Conservation (phyloP, 2,113 vertebrate species). For the Falcunculus frontatus region DNA sequence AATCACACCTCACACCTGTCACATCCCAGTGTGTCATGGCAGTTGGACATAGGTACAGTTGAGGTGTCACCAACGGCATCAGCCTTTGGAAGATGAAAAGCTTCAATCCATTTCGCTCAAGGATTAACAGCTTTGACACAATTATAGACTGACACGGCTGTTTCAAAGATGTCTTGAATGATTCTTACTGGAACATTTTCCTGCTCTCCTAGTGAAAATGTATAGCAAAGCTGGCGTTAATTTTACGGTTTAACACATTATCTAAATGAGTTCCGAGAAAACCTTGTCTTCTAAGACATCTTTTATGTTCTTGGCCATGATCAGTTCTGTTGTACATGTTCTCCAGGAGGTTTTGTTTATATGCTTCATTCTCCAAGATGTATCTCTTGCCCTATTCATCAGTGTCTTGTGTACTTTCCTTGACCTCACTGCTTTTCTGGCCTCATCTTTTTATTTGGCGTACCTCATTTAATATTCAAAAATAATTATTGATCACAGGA, state of each 20-base stretch:
- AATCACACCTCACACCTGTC: not conserved
- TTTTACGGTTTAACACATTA: not conserved
- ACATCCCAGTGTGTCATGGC: not conserved
- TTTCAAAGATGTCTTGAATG: not conserved
- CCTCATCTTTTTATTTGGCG: not conserved
- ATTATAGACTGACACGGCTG: not conserved
- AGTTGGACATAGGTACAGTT: not conserved
- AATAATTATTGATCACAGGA: not conserved
- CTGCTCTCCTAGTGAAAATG: not conserved
- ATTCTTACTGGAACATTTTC: not conserved
- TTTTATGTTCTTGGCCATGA: not conserved
- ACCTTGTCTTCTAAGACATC: not conserved
- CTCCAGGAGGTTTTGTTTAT: not conserved
- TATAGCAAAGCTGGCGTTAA: not conserved
- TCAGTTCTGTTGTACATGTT: not conserved
- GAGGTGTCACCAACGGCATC: not conserved
- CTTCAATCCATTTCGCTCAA: not conserved
- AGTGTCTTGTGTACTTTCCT: not conserved
- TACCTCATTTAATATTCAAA: not conserved
- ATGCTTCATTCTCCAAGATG: not conserved
- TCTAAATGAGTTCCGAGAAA: not conserved
- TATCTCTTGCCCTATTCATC: not conserved
- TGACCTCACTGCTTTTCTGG: not conserved
- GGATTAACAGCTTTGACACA: not conserved
- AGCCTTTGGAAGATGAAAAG: not conserved